Base-by-base conservation (phyloP, 2,113 vertebrate species). In the Labeo rohita region DNA sequence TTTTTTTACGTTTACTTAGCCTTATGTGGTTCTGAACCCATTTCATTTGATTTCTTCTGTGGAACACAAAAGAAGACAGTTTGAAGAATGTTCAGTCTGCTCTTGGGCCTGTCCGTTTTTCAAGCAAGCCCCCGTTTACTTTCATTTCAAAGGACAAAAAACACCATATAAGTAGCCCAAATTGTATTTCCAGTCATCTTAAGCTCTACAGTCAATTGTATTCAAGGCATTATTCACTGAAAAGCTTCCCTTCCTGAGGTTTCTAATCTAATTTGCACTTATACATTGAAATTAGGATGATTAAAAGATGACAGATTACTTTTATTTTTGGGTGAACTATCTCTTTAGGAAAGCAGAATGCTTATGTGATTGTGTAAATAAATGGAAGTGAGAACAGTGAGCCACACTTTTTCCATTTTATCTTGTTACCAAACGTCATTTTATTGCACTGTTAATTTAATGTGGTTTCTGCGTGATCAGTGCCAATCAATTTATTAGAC, bases 401-500 rank as follows among this genome's bases (percentile, higher is more conserved):
- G 39, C 52, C 39, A 7, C 21, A n/a, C 56, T n/a, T 61, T 56
- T 80, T 66, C 43, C n/a, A 49, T 81, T 81, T 66, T 81, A 49
- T 45, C n/a, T 66, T 10, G 13, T 65, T 65, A 45, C 59, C 23
- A 49, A 10, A 9, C n/a, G 13, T 66, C 10, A 28, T 18, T 80
- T 65, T 34, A 65, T 65, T 10, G 8, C 36, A 0, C 8, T 79
- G 21, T 16, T 43, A 28, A 49, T 49, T 65, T 39, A 36, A 43
- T n/a, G 54, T 8, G 10, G 75, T 85, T 82, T 83, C 63, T 83
- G 79, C 52, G 13, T 83, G 72, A 63, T 0, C 13, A 54, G 73
- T 10, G 8, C 79, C n/a, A 15, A 15, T 28, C 59, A 16, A 80
- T 65, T 7, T 49, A 10, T 49, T 23, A 80, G 77, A n/a, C 18